Percentiles rank a stretch among this genome's conserved stretches.
These are phyloP conservation scores for Aphaenogaster ashmeadi DNA, from an alignment of 1,140 invertebrate species.

Conservation along the genomic window DNA sequence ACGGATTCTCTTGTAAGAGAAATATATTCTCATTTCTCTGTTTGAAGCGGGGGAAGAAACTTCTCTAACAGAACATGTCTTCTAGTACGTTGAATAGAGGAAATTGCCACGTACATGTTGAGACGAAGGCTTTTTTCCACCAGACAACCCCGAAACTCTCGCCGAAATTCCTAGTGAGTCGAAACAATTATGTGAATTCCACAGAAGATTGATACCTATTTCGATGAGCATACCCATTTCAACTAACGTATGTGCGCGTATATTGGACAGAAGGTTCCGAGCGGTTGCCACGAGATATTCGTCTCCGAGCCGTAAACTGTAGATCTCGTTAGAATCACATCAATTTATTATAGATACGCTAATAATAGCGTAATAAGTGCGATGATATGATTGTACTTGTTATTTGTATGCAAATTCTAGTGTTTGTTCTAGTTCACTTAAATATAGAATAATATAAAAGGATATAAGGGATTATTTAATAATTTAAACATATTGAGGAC, in stretches of 20 bases:
- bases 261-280: slow-evolving; percentile 30
- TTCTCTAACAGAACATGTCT: background rate
- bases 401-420: slow-evolving; percentile 2
- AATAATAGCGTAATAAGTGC: slow-evolving; percentile 12
- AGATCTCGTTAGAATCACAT: slow-evolving; percentile 15
- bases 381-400: background rate
- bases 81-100: background rate
- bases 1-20: slow-evolving; percentile 26
- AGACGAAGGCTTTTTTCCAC: slow-evolving; percentile 37
- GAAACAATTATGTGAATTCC: slow-evolving; percentile 72
- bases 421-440: background rate
- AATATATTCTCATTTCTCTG: slow-evolving; percentile 8
- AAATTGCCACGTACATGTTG: slow-evolving; percentile 2
- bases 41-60: slow-evolving; percentile 8
- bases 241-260: slow-evolving; percentile 41
- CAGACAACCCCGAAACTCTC: background rate
- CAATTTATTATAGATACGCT: background rate
- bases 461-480: background rate
- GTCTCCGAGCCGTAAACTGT: slow-evolving; percentile 35
- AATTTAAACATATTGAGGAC: background rate
- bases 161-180: slow-evolving; percentile 33
- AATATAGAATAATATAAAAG: background rate
- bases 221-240: slow-evolving; percentile 34
- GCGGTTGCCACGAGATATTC: slow-evolving; percentile 40
- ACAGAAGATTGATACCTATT: slow-evolving; percentile 67